Conservation (phyloP, 2,797 vertebrate genomes). For the Trachurus trachurus region DNA sequence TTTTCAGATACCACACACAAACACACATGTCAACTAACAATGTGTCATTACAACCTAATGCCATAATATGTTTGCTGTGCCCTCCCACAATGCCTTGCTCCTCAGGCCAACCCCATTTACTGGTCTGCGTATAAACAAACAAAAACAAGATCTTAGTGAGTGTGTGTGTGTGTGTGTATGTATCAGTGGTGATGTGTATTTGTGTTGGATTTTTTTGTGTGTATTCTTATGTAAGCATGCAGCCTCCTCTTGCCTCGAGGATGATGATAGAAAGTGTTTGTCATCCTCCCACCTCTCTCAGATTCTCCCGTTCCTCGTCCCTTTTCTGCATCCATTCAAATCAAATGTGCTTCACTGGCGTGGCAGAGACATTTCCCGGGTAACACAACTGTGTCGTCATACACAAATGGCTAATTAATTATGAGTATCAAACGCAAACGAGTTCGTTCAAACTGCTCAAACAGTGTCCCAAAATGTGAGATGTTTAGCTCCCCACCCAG, state of each 20-base stretch:
- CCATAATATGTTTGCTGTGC: constrained; percentile 55
- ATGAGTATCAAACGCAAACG: constrained; percentile 21
- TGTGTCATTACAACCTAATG: constrained; percentile 64
- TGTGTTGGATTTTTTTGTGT: constrained; percentile 29
- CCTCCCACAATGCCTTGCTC: constrained; percentile 63
- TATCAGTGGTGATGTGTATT: constrained; percentile 22
- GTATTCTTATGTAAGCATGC: constrained; percentile 73
- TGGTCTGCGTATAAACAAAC: constrained; percentile 59
- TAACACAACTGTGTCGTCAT: background rate
- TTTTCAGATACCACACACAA: constrained; percentile 39
- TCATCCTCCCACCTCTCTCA: constrained; percentile 75
- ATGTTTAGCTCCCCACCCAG: constrained; percentile 27
- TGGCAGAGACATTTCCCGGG: constrained; percentile 39
- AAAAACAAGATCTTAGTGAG: constrained; percentile 23
- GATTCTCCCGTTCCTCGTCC: constrained; percentile 26
- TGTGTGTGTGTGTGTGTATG: constrained; percentile 13
- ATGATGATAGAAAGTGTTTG: constrained; percentile 75
- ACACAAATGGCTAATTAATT: constrained; percentile 52
- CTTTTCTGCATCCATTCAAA: constrained; percentile 63
- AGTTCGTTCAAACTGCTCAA: constrained; percentile 18
- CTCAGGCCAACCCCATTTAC: constrained; percentile 44
- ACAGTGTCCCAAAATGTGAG: constrained; percentile 28
- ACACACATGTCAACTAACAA: constrained; percentile 30
- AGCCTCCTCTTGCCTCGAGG: constrained; percentile 75
- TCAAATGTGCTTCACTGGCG: constrained; percentile 44